A percentile compares a stretch with the other conserved stretches of the same genome.
These are phyloP conservation scores for Herminia tarsipennalis DNA, from an alignment of 2,888 invertebrate genomes.

Conservation along the genomic window DNA sequence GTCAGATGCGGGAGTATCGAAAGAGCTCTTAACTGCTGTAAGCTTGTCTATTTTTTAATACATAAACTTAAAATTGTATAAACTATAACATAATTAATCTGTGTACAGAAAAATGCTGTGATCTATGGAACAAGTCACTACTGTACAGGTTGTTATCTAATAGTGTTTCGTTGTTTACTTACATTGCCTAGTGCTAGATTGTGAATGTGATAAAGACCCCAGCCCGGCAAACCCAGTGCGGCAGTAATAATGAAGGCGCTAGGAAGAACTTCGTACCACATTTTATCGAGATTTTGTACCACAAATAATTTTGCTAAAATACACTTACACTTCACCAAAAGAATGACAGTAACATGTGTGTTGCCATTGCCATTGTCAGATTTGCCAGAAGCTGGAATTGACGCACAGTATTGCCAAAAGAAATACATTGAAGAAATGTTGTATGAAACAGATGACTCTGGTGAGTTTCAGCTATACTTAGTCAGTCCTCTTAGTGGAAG, in stretches of 20 bases:
- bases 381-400: no score
- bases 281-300: constrained; percentile 56
- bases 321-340: constrained; percentile 27
- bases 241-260: constrained; percentile 86
- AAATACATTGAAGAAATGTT: no score
- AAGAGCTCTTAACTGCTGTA: no score
- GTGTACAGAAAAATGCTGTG: constrained; percentile 7
- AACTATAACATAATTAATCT: constrained; percentile 16
- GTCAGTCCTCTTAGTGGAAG: no score
- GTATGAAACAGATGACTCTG: no score
- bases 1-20: no score
- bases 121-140: constrained; percentile 15
- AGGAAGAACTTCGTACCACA: constrained; percentile 92
- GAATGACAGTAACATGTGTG: constrained; percentile 50
- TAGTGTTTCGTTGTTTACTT: constrained; percentile 76
- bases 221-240: constrained; percentile 86
- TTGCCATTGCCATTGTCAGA: no score
- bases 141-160: constrained; percentile 66
- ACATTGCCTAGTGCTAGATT: constrained; percentile 87
- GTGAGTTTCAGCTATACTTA: no score
- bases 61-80: neutral
- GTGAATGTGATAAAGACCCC: constrained; percentile 86
- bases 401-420: no score
- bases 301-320: constrained; percentile 39
- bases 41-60: no score